phyloP scores from a whole-genome alignment of 2,113 vertebrate genomes.

The Melanotaenia duboulayi region DNA sequence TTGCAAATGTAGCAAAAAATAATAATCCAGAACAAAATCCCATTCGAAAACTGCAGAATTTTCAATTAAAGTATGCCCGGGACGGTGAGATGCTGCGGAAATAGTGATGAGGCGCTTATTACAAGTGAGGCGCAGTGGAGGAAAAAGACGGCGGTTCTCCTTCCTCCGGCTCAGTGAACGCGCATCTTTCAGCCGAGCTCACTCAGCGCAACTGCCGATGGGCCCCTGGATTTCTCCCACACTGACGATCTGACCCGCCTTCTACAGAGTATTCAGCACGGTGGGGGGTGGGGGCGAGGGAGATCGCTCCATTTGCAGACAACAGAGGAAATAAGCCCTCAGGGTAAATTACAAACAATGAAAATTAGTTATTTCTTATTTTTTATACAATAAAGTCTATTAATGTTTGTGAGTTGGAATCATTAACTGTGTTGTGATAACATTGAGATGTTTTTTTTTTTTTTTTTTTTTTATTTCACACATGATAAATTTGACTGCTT shows the following conservation, averaged over 20 bases:
- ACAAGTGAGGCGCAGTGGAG: conserved; percentile 60
- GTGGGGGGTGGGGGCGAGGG: not conserved
- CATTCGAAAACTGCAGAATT: conserved; percentile 23
- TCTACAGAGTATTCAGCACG: conserved; percentile 40
- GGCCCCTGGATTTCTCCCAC: conserved; percentile 69
- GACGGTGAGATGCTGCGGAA: conserved; percentile 51
- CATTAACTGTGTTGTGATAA: not conserved
- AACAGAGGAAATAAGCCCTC: conserved; percentile 32
- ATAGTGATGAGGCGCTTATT: conserved; percentile 59
- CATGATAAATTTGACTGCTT: too few species aligned
- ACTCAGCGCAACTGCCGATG: conserved; percentile 75
- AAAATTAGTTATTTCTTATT: conserved; percentile 16
- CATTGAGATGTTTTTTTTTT: not conserved
- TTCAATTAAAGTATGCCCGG: conserved; percentile 3
- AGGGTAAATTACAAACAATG: conserved; percentile 44
- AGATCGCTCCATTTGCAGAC: conserved; percentile 34
- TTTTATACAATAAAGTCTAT: not conserved
- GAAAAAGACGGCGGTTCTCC: conserved; percentile 53
- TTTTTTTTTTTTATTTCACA: not conserved
- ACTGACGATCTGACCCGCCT: conserved; percentile 74
- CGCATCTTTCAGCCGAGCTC: conserved; percentile 73
- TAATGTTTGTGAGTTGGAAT: not conserved
- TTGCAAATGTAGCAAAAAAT: conserved; percentile 27
- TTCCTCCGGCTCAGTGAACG: conserved; percentile 61
- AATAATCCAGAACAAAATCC: conserved; percentile 62